Percentiles rank a stretch among this genome's conserved stretches.
phyloP scores from a whole-genome alignment of 2,113 vertebrate species.

The Myotis yumanensis region DNA sequence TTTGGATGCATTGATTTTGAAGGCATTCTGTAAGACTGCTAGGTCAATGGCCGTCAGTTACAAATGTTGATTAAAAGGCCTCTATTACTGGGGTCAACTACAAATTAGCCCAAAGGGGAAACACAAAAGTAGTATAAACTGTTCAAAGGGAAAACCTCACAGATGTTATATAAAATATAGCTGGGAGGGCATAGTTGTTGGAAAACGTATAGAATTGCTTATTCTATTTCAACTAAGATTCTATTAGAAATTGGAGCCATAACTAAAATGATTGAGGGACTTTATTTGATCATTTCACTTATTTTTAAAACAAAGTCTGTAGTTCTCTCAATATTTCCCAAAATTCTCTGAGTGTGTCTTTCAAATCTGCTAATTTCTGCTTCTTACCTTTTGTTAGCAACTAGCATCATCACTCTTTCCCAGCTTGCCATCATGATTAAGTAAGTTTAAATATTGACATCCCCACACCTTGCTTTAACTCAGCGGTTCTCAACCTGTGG shows the following conservation, averaged over 20 bases:
- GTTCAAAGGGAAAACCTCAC: conserved; percentile 10
- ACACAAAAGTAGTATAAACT: conserved; percentile 74
- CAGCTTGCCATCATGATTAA: neutral
- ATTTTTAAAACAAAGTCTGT: neutral
- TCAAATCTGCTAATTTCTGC: neutral
- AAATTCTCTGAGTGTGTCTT: neutral
- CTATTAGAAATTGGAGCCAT: neutral
- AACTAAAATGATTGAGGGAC: neutral
- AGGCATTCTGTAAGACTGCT: conserved; percentile 73
- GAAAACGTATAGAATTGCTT: neutral
- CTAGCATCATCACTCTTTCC: neutral
- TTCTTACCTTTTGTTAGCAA: neutral
- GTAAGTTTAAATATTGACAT: neutral
- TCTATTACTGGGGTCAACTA: conserved; percentile 79
- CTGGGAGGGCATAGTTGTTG: conserved; percentile 50
- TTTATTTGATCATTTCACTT: neutral
- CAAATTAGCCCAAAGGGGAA: conserved; percentile 83
- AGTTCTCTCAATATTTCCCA: neutral
- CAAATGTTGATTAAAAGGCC: conserved; percentile 78
- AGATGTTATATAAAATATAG: conserved; percentile 72
- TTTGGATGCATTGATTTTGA: conserved; percentile 80
- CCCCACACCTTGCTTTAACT: neutral
- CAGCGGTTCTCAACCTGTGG: too few species aligned
- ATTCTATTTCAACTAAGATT: neutral
- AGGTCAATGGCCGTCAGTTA: conserved; percentile 83